Evolutionary conservation across 2,797 vertebrate species (phyloP).

Genomic region (Malurus leucopterus): DNA sequence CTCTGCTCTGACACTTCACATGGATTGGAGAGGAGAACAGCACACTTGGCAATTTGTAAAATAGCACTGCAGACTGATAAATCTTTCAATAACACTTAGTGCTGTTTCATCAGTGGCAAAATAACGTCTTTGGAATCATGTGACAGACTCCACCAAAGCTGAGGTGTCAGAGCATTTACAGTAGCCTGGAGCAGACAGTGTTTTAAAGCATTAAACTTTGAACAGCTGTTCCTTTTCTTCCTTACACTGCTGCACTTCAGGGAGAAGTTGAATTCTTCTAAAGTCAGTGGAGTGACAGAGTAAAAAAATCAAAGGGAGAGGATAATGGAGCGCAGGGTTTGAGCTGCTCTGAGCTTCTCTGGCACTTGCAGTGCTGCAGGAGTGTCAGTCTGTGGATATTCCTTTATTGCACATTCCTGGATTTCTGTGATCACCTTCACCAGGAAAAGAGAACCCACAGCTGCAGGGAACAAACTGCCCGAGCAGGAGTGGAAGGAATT

Average conservation of each 20-base stretch:
- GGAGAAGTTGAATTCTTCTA: background rate
- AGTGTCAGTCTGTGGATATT: background rate
- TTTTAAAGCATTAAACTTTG: constrained; percentile 20
- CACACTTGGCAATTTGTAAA: background rate
- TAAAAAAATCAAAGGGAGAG: background rate
- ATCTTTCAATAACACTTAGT: background rate
- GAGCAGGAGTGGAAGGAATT: background rate
- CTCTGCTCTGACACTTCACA: background rate
- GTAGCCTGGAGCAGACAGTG: background rate
- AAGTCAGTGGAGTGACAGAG: background rate
- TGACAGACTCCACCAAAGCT: background rate
- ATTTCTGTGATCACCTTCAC: background rate
- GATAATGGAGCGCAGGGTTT: background rate
- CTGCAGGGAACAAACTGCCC: background rate
- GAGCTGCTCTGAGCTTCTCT: background rate
- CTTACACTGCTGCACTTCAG: background rate
- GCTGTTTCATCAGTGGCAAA: background rate
- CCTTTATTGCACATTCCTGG: background rate
- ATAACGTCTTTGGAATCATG: background rate
- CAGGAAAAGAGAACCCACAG: background rate
- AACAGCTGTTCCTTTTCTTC: constrained; percentile 12
- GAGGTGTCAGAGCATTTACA: background rate
- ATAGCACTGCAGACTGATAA: background rate
- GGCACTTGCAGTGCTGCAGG: background rate
- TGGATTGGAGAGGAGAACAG: background rate